Conservation (phyloP, 2,797 vertebrate genomes). For the Peromyscus aztecus region DNA sequence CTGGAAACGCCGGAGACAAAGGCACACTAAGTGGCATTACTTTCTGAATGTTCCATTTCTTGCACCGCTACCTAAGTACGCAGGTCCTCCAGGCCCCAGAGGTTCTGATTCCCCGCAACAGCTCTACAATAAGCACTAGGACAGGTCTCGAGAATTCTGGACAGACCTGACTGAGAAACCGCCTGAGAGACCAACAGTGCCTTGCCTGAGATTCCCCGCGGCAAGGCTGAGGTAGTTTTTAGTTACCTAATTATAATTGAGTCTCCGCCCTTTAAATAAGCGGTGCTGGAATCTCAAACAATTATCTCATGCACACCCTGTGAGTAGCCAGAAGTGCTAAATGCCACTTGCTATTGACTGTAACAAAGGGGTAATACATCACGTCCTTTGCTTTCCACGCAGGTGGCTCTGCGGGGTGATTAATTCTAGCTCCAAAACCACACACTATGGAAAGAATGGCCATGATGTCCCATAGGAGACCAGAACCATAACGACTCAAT, state of each 20-base stretch:
- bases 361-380: constrained; percentile 30
- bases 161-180: constrained; percentile 78
- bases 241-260: constrained; percentile 81
- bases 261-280: constrained; percentile 83
- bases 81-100: constrained; percentile 71
- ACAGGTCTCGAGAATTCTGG: constrained; percentile 63
- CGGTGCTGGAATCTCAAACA: constrained; percentile 74
- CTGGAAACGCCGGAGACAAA: background rate
- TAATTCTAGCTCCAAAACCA: constrained; percentile 63
- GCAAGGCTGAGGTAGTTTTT: constrained; percentile 68
- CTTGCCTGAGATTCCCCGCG: constrained; percentile 83
- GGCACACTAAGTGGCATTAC: constrained; percentile 60
- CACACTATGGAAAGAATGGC: background rate
- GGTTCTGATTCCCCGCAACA: constrained; percentile 50
- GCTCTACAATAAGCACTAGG: constrained; percentile 49
- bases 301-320: constrained; percentile 53
- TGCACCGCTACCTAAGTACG: constrained; percentile 59
- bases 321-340: constrained; percentile 45
- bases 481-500: background rate
- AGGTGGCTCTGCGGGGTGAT: background rate
- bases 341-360: constrained; percentile 45
- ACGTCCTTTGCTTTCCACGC: constrained; percentile 24
- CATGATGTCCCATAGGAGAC: background rate
- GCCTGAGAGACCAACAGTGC: constrained; percentile 58
- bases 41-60: constrained; percentile 68